Base-by-base conservation (phyloP, 2,797 vertebrate genomes). In the Ciconia nigra region DNA sequence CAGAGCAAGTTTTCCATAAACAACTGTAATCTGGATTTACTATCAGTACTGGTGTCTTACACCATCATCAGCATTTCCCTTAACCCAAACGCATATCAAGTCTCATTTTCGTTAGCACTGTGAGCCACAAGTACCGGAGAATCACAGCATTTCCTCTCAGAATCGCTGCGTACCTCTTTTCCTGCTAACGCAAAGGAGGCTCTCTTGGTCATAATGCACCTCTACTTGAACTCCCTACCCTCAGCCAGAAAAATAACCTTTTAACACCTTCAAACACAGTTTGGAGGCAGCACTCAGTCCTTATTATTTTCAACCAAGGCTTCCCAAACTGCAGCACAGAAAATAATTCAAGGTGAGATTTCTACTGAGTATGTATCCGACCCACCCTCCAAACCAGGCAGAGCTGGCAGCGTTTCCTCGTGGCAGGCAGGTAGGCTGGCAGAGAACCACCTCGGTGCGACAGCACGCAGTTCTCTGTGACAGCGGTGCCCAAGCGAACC, bases 331-430 rank as follows among this genome's bases (percentile, higher is more conserved):
- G 41, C 69, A 71, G 44, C 37, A 28, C 1, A 13, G 76, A 93
- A 79, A 86, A 71, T 33, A 51, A 52, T 12, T n/a, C 37, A 18
- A 24, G 22, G 59, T 19, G 76, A 69, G 63, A 47, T 59, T 62
- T 78, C 12, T 7, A 33, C 11, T 4, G 33, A 73, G 25, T 22
- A 59, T 0, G 0, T 29, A 51, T 6, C 33, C 2, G 1, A 47
- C 21, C 10, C 52, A 22, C 16, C 17, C n/a, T 69, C 46, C 31
- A 13, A 42, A 44, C 1, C 35, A 47, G 83, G 63, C 26, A 31
- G 73, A 44, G 77, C 55, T 20, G 35, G 63, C 31, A 73, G 37
- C 1, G 0, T 51, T 79, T 25, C 83, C 79, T 39, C 5, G 3
- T 2, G 19, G 63, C 42, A 21, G 78, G 67, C 20, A 39, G 49